Base-by-base conservation (phyloP, 2,888 invertebrate genomes). In the Lysandra coridon region DNA sequence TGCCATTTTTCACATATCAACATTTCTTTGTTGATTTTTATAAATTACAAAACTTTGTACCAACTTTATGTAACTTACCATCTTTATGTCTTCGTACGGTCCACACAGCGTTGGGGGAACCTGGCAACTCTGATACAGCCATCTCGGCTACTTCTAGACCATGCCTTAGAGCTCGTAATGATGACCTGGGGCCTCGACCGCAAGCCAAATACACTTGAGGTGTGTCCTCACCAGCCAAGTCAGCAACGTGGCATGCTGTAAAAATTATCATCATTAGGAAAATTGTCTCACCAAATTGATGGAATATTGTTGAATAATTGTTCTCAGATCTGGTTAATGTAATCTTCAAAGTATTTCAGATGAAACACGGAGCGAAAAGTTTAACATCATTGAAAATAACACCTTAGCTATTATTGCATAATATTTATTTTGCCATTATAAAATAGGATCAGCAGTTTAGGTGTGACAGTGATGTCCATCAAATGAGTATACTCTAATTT, bases 31-130 rank as follows among this genome's bases (percentile, higher is more conserved):
- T 44, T 44, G 10, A 10, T 2, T 49, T 49, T 49, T 12, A 49
- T 49, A 2, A 49, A 12, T 2, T 49, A 49, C 49, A 49, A 49
- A 49, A 12, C 49, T 49, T 49, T 49, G 12, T 10, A 49, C 49
- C 3, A 49, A 17, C 57, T 17, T 57, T 57, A 44, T 69, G 14
- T 33, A 80, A 95, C 97, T 97, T 94, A 99, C 99, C 99, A 95
- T 99, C 99, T 88, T 98, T 96, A 90, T 98, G 97, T 86, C 98
- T 96, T 89, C 99, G 98, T 33, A 99, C 99, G 53, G 99, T 99
- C 99, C 99, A 99, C 1, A 99, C 99, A 85, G 99, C 99, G 95
- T 99, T 99, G 2, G 99, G 99, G 88, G 99, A 99, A 88, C 99
- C 99, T n/a, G 99, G 99, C 84, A 99, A 95, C 92, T 99, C 99